Conservation (phyloP, 2,888 invertebrate genomes). For the Idaea straminata region DNA sequence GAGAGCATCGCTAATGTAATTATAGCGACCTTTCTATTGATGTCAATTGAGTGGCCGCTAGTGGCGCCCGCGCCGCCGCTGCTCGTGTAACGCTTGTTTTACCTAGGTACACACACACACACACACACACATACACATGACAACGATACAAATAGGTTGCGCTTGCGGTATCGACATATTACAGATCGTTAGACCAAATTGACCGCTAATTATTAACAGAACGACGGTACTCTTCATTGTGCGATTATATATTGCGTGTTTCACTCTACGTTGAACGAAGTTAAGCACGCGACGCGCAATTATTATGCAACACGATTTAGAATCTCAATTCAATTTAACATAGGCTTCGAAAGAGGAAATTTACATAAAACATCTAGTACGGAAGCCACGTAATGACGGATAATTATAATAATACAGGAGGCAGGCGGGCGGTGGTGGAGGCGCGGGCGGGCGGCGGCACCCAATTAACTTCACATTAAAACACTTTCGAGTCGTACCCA, state of each 20-base stretch:
- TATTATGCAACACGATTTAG: slow-evolving; percentile 24
- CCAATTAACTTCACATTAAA: slow-evolving; percentile 53
- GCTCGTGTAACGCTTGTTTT: slow-evolving; percentile 18
- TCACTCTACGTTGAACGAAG: not conserved
- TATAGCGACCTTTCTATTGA: slow-evolving; percentile 69
- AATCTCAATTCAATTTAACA: slow-evolving; percentile 38
- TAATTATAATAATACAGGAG: slow-evolving; percentile 35
- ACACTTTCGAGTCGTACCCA: slow-evolving; percentile 54
- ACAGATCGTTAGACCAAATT: slow-evolving; percentile 47
- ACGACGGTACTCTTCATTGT: slow-evolving; percentile 24
- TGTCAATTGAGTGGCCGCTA: slow-evolving; percentile 52
- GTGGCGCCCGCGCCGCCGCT: slow-evolving; percentile 8
- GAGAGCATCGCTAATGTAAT: slow-evolving; percentile 60
- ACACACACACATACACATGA: not conserved
- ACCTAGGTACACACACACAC: slow-evolving; percentile 5
- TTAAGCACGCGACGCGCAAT: slow-evolving; percentile 10
- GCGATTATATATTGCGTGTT: slow-evolving; percentile 26
- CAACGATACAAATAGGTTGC: not conserved
- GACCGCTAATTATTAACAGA: slow-evolving; percentile 47
- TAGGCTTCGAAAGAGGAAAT: slow-evolving; percentile 31
- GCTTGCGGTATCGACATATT: slow-evolving; percentile 34
- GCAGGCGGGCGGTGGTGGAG: not conserved
- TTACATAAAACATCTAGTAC: slow-evolving; percentile 41
- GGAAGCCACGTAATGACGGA: slow-evolving; percentile 40
- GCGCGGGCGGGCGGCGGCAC: slow-evolving; percentile 36